phyloP scores from a whole-genome alignment of 2,888 invertebrate species.

The Hypomecis punctinalis region DNA sequence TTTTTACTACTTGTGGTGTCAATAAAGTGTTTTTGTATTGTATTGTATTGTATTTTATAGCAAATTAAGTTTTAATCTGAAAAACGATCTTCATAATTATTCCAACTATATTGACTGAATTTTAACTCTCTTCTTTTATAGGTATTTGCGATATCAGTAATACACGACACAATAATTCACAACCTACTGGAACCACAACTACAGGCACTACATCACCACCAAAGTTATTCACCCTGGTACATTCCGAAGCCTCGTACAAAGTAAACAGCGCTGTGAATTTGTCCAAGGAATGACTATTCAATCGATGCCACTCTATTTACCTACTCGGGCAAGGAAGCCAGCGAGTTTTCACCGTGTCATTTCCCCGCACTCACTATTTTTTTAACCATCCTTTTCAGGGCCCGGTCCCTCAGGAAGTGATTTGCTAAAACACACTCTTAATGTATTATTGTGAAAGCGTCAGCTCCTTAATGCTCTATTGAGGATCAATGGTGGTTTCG shows the following conservation, averaged over 20 bases:
- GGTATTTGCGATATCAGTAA: too few relatives aligned
- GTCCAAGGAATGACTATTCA: slow-evolving; percentile 78
- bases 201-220: slow-evolving; percentile 56
- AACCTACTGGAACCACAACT: slow-evolving; percentile 54
- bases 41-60: too few relatives aligned
- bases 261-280: slow-evolving; percentile 50
- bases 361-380: slow-evolving; percentile 79
- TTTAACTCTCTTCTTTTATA: too few relatives aligned
- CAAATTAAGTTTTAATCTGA: too few relatives aligned
- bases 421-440: slow-evolving; percentile 82
- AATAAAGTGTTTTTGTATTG: too few relatives aligned
- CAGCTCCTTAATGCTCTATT: slow-evolving; percentile 78
- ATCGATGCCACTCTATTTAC: slow-evolving; percentile 77
- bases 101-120: too few relatives aligned
- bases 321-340: slow-evolving; percentile 56
- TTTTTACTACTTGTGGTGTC: too few relatives aligned
- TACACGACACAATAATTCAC: slow-evolving; percentile 49
- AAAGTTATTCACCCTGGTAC: slow-evolving; percentile 59
- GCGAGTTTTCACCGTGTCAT: slow-evolving; percentile 77
- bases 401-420: slow-evolving; percentile 74
- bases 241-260: slow-evolving; percentile 14
- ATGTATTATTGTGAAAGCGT: slow-evolving; percentile 79
- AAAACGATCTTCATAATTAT: too few relatives aligned
- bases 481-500: slow-evolving; percentile 75
- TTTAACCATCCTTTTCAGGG: slow-evolving; percentile 68